Evolutionary conservation across 2,797 vertebrate species (phyloP), one percentile per base, ranked within the genome.

Genomic region (Leptatherina wallacei): DNA sequence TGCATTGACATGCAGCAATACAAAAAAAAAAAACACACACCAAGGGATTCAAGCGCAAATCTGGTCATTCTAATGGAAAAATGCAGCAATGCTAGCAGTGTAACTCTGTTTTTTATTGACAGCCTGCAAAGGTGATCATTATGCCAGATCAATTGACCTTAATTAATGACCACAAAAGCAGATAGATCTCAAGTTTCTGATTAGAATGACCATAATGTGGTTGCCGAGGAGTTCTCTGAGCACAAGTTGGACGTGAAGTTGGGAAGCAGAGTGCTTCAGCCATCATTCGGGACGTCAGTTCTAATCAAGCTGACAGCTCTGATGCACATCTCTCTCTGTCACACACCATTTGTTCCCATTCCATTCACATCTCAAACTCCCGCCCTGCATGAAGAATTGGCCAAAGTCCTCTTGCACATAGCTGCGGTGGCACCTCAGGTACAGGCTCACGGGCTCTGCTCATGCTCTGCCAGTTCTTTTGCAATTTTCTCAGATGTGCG

Each of bases 361-460:
- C 69, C 59, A 59, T 78, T 83, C 76, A 75, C 74, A 69, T 83
- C 78, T 84, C 84, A 78, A 80, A 71, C 66, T 63, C 63, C 0
- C 24, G 69, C 59, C 47, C 57, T 75, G 55, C 49, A 36, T 38
- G 61, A 62, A 40, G 3, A 32, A 56, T 66, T 30, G 40, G 65
- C 55, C 55, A 32, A 76, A 49, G 65, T 57, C 66, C 65, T 63
- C 49, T 13, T 32, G 7, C 33, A 57, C 65, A 44, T 57, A 52
- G 24, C 29, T 36, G 56, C 63, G 47, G n/a, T 61, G 38, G 61
- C 65, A 63, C 57, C 57, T 65, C 59, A 20, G 56, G 65, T 64
- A 77, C 42, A 60, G 35, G 2, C 30, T 36, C n/a, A 54, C 47
- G 71, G 24, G 24, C 24, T 27, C 24, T 33, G 24, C 44, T 65